Evolutionary conservation across 1,140 invertebrate genomes (phyloP).

Genomic region (Heliconius melpomene): DNA sequence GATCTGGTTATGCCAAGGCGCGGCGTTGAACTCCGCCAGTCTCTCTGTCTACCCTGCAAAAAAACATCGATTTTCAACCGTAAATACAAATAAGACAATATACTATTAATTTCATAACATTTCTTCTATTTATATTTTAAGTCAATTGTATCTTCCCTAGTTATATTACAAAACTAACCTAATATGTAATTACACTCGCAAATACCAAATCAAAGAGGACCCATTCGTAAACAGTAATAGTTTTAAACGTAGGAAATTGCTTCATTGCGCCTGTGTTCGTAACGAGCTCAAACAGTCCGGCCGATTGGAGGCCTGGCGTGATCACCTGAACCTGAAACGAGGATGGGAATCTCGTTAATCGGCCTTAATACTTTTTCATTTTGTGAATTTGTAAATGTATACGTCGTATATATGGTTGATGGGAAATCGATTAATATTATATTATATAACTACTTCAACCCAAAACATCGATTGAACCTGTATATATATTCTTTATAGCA

Average conservation of each 20-base stretch:
- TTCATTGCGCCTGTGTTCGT: constrained; percentile 45
- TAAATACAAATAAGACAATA: too few species aligned
- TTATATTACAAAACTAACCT: neutral
- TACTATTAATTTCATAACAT: too few species aligned
- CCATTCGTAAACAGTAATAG: constrained; percentile 48
- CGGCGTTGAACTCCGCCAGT: too few species aligned
- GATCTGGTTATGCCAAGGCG: too few species aligned
- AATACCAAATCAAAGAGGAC: constrained; percentile 32
- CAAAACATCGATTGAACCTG: too few species aligned
- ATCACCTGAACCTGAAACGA: constrained; percentile 47
- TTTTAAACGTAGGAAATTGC: constrained; percentile 50
- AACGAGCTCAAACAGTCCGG: constrained; percentile 48
- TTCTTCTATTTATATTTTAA: neutral
- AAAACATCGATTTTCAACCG: too few species aligned
- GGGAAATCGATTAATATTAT: too few species aligned
- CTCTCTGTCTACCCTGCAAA: too few species aligned
- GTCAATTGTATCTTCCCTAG: neutral
- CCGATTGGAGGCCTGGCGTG: constrained; percentile 44
- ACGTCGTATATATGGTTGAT: too few species aligned
- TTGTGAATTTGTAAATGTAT: neutral
- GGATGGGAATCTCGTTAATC: constrained; percentile 31
- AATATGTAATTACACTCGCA: neutral
- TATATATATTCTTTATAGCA: too few species aligned
- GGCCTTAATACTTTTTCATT: constrained; percentile 27
- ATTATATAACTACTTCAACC: too few species aligned